Evolutionary conservation across 1,140 invertebrate genomes (phyloP), one percentile per base, ranked within the genome.

Genomic region (Leptinotarsa lineolata): DNA sequence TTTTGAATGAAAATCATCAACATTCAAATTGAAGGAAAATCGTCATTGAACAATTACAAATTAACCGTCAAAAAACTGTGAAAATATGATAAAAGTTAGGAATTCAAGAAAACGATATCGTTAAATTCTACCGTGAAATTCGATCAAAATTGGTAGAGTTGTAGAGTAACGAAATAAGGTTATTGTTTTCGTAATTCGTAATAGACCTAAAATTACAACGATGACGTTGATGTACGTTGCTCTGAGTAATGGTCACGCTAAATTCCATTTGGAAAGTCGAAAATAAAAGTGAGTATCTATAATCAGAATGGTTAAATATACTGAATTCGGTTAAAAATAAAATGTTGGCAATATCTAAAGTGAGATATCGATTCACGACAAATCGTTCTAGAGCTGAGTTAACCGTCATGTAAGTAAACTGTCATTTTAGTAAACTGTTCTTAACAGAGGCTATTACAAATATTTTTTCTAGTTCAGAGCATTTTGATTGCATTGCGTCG

Each of bases 231-330:
- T 24, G 15, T 54, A 65, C 63, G 63, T 65, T 65, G 20, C 16
- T 54, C 63, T 30, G 63, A 65, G 63, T 48, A 24, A 21, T 48
- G 16, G 68, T 69, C 68, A 69, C 13, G 48, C 45, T 59, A 15
- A 69, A 69, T 21, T 12, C 68, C 21, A 69, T 59, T 59, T 21
- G 18, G 20, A 69, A 46, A 48, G 18, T 8, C 68, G 54, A 46
- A 69, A 69, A 69, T 69, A 69, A 59, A 59, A 54, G 21, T 59
- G 24, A 69, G 24, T 69, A 21, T 13, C 54, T 60, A 69, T 22
- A 39, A 59, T 69, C 59, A 69, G 68, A 69, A 39, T 21, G 20
- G 46, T 54, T 16, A n/a, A 54, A 16, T 18, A 18, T 16, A 54
- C 15, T 54, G 48, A 18, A 54, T 15, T 54, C 2, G 15, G 48